These are phyloP conservation scores for Dinocampus coccinellae DNA, from an alignment of 2,888 invertebrate species.

Conservation along the genomic window DNA sequence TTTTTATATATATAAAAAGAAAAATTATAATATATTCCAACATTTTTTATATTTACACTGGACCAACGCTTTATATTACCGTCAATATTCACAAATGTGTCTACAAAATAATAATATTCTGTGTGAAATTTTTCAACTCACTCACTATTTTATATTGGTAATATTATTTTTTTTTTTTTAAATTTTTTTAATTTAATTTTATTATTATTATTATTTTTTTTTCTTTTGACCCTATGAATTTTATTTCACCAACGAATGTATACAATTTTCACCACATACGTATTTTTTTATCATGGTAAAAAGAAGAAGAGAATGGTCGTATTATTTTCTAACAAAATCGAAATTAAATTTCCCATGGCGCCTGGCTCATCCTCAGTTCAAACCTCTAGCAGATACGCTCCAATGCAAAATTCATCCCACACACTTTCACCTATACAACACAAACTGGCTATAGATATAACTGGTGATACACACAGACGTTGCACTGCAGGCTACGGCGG, in stretches of 20 bases:
- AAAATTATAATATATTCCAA: neutral
- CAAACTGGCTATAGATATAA: slow-evolving; percentile 32
- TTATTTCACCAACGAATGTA: neutral
- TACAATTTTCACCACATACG: slow-evolving; percentile 2
- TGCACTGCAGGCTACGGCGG: slow-evolving; percentile 61
- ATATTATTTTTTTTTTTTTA: no score
- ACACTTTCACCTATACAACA: slow-evolving; percentile 7
- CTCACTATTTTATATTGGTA: no score
- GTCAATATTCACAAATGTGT: neutral
- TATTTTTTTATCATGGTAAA: slow-evolving; percentile 17
- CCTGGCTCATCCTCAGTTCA: slow-evolving; percentile 20
- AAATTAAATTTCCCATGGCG: slow-evolving; percentile 58
- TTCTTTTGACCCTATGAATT: slow-evolving; percentile 25
- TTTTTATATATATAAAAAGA: neutral
- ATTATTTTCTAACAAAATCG: slow-evolving; percentile 43
- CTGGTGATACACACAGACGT: slow-evolving; percentile 19
- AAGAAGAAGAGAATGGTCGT: slow-evolving; percentile 19
- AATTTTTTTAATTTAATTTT: no score
- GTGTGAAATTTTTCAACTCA: no score
- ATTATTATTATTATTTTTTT: no score
- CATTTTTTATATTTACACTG: neutral
- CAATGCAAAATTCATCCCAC: slow-evolving; percentile 32
- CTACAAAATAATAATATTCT: neutral
- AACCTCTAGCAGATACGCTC: slow-evolving; percentile 31
- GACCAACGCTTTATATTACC: neutral